Base-by-base conservation (phyloP, 2,888 invertebrate genomes). In the Sesia apiformis region DNA sequence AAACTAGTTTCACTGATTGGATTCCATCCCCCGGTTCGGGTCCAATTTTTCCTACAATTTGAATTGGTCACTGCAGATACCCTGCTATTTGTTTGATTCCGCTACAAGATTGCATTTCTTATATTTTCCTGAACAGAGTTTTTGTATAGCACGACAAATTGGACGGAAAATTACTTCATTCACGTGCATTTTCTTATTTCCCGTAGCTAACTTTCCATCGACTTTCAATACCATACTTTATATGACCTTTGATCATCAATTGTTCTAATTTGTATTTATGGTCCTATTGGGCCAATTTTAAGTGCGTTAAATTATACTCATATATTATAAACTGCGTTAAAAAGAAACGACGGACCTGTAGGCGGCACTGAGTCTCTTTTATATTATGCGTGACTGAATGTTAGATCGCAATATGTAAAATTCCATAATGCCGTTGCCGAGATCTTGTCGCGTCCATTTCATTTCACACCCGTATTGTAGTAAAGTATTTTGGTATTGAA, bases 1-100 rank as follows among this genome's bases (percentile, higher is more conserved):
- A 74, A 84, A 79, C 86, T 86, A 85, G 87, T 86, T 85, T 77
- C 74, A 72, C 82, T 88, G 88, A 89, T 89, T 89, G 88, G 87
- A 83, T 87, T 81, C 81, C 72, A 76, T 77, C 80, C 80, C 79
- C 78, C 63, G 64, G 71, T 66, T 65, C 70, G 70, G 55, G 70
- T 70, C 69, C 70, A 70, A 72, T 72, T 76, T 75, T 74, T 79
- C 79, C 74, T 71, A 79, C 80, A 65, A 76, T 84, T 81, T 78
- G 80, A 78, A 82, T 78, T 77, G 83, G 81, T 78, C 84, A 81
- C 76, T 79, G 79, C 74, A 78, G 78, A 81, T 79, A 73, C 66
- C 70, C 69, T 66, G 78, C 79, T 79, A 84, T 85, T 85, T 82
- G 79, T 80, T 78, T 79, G 87, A 87, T 88, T 81, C 76, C 74